These are phyloP conservation scores for Eulemur macaco DNA, from an alignment of 2,113 vertebrate genomes.

Conservation along the genomic window DNA sequence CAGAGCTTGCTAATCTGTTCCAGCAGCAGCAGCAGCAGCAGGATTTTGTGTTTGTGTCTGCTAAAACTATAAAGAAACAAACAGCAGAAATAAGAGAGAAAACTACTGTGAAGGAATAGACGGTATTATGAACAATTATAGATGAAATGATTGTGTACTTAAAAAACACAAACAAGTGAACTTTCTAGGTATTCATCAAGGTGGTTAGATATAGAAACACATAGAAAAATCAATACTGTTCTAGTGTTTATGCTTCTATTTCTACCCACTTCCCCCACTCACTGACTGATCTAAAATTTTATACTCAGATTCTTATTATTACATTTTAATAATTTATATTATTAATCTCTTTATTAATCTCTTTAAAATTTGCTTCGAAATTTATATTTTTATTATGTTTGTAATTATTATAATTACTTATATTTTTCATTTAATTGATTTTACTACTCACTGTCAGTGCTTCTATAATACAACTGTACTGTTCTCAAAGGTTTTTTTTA, in stretches of 20 bases:
- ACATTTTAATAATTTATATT: slow-evolving; percentile 26
- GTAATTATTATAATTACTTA: not conserved
- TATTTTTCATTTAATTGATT: not conserved
- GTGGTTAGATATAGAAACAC: not conserved
- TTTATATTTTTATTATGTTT: slow-evolving; percentile 16
- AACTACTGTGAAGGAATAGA: not conserved
- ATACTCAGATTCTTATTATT: slow-evolving; percentile 29
- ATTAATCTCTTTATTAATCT: slow-evolving; percentile 26
- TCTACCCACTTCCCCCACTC: not conserved
- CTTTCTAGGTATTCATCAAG: not conserved
- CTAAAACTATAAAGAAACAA: not conserved
- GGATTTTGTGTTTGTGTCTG: not conserved
- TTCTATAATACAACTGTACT: not conserved
- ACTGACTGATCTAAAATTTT: not conserved
- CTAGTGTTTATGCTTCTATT: not conserved
- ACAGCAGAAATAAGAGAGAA: not conserved
- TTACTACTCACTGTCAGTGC: not conserved
- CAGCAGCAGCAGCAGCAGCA: not conserved
- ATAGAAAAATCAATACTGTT: not conserved
- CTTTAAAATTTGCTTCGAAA: slow-evolving; percentile 40
- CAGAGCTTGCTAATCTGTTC: not conserved
- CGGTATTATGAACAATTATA: not conserved
- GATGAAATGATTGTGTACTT: not conserved
- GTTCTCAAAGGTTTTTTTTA: not conserved
- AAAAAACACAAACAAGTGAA: slow-evolving; percentile 21